Percentiles rank a stretch among this genome's conserved stretches.
Evolutionary conservation across 2,113 vertebrate genomes (phyloP).

Genomic region (Corythoichthys intestinalis): DNA sequence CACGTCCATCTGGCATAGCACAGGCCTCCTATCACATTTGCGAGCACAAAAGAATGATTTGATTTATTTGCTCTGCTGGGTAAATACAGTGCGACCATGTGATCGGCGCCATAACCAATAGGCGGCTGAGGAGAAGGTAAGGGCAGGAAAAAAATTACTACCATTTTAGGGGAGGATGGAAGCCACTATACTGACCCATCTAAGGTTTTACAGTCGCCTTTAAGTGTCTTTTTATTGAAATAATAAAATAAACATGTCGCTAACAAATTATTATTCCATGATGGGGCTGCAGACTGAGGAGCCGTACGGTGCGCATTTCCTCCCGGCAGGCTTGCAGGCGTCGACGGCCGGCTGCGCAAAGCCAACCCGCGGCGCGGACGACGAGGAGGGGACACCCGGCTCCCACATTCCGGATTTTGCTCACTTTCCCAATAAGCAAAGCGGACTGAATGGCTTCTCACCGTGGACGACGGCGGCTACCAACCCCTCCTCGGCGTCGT

Average conservation of each 20-base stretch:
- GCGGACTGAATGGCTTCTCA: slow-evolving; percentile 52
- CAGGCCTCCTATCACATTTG: slow-evolving; percentile 36
- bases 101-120: slow-evolving; percentile 57
- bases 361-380: slow-evolving; percentile 48
- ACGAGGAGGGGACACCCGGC: slow-evolving; percentile 50
- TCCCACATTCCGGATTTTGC: slow-evolving; percentile 65
- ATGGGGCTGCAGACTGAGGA: slow-evolving; percentile 67
- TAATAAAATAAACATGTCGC: slow-evolving; percentile 74
- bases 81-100: slow-evolving; percentile 65
- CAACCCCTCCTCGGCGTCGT: slow-evolving; percentile 33
- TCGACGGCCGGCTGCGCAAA: slow-evolving; percentile 57
- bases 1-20: slow-evolving; percentile 28
- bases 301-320: slow-evolving; percentile 65
- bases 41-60: slow-evolving; percentile 54
- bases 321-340: slow-evolving; percentile 64
- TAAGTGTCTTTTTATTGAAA: slow-evolving; percentile 70
- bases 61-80: slow-evolving; percentile 54
- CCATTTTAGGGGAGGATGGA: slow-evolving; percentile 70
- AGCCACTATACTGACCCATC: slow-evolving; percentile 63
- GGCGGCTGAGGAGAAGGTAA: slow-evolving; percentile 53
- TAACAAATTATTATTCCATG: slow-evolving; percentile 74
- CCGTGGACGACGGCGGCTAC: slow-evolving; percentile 45
- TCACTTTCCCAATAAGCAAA: slow-evolving; percentile 61
- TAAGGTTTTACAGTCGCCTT: slow-evolving; percentile 69
- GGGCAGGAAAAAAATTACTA: slow-evolving; percentile 65